These are phyloP conservation scores for Dinomys branickii DNA, from an alignment of 2,113 vertebrate genomes.

Conservation along the genomic window DNA sequence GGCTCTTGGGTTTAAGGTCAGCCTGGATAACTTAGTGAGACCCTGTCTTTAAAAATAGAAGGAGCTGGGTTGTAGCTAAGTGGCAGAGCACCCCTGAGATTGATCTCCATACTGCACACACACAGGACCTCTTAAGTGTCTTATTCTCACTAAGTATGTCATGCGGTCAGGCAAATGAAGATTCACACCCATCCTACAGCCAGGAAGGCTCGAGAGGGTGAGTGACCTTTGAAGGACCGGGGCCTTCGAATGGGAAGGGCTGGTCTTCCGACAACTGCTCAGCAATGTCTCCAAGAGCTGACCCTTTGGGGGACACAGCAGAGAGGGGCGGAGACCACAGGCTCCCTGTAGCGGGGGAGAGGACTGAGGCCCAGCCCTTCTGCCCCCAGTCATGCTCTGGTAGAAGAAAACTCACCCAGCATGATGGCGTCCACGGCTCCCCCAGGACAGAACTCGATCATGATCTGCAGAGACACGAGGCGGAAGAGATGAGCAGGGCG, in stretches of 20 bases:
- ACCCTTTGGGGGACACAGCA: background rate
- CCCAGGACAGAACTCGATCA: slow-evolving; percentile 98
- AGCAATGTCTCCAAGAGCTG: background rate
- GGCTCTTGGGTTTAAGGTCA: background rate
- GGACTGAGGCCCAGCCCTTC: background rate
- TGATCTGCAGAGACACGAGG: slow-evolving; percentile 89
- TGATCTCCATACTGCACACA: background rate
- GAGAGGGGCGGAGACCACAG: background rate
- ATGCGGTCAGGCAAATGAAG: too few relatives aligned
- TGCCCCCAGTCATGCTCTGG: fast-evolving
- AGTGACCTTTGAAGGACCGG: fast-evolving
- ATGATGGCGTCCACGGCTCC: slow-evolving; percentile 94
- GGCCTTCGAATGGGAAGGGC: background rate
- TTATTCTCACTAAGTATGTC: background rate
- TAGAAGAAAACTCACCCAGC: slow-evolving; percentile 88
- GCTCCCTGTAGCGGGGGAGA: fast-evolving
- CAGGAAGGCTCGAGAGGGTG: background rate
- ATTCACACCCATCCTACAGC: fast-evolving
- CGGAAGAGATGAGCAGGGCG: background rate
- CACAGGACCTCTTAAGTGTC: background rate
- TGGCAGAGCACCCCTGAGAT: background rate
- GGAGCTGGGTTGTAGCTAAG: background rate
- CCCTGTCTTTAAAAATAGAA: background rate
- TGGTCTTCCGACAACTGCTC: background rate
- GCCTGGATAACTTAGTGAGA: background rate